Evolutionary conservation across 2,888 invertebrate species (phyloP), one percentile per base, ranked within the genome.

Genomic region (Rapana venosa): DNA sequence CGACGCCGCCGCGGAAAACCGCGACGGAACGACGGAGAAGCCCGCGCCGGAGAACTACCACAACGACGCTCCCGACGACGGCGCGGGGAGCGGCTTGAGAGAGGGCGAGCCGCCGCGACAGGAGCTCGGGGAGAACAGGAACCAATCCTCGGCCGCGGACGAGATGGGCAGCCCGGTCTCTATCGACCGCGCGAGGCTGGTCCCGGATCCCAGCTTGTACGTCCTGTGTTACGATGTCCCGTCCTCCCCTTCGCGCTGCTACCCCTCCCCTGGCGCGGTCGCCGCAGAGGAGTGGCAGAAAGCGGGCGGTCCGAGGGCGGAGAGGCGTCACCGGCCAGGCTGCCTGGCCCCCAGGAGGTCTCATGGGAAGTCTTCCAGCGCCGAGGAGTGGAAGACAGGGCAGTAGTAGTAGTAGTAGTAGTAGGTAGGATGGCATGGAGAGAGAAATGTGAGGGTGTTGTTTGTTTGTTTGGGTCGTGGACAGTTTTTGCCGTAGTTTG

Each of bases 151-250:
- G 5, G n/a, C 61, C 13, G 61, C 5, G 32, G 66, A 47, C 56
- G 74, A 87, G 56, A 77, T 6, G 15, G 36, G 13, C 26, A 8
- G 77, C 6, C 36, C 36, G 2, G 20, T 74, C 35, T 17, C 17
- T 47, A 35, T 74, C 36, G 74, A 74, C 36, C 36, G 17, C 20
- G 1, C n/a, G 15, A 36, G 74, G 8, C 77, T 87, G 22, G 79
- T 32, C n/a, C 30, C n/a, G 8, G 88, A 77, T 15, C 35, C 79
- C 30, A 77, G 35, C 32, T 47, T 35, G 30, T 77, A 58, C 32
- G 88, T 88, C 88, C 56, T 77, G 20, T 79, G 79, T 17, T 88
- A 79, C 56, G 88, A 88, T 79, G 79, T 47, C 35, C 6, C 56
- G 17, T 32, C 88, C n/a, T 17, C 35, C 35, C 15, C 77, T 79